Conservation (phyloP, 1,140 invertebrate genomes). For the Musca domestica region DNA sequence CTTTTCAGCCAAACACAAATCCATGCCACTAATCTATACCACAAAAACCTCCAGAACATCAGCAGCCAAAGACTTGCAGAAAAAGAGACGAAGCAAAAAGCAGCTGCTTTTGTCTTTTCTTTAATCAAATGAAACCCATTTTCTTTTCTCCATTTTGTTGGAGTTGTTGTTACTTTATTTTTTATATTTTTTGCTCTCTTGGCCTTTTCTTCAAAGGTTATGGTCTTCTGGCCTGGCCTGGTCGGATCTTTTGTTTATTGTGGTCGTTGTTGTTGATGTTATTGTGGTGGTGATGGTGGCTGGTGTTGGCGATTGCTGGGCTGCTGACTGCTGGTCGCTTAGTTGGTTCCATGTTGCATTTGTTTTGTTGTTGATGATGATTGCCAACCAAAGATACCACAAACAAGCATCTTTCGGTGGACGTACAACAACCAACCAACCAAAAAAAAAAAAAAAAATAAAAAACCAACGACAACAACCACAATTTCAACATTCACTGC, state of each 20-base stretch:
- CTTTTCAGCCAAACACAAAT: background rate
- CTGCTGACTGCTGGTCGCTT: background rate
- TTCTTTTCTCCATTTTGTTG: background rate
- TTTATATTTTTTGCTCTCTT: background rate
- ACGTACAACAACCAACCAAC: too few relatives aligned
- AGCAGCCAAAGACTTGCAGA: background rate
- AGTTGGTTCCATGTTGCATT: too few relatives aligned
- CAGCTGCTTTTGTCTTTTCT: constrained; percentile 1
- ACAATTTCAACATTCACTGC: too few relatives aligned
- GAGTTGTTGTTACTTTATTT: background rate
- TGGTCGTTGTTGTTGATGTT: background rate
- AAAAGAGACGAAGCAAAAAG: background rate
- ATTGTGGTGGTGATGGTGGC: background rate
- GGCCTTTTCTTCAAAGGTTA: constrained; percentile 12
- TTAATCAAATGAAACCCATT: constrained; percentile 15
- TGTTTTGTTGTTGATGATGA: too few relatives aligned
- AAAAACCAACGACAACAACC: too few relatives aligned
- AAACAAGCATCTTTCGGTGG: too few relatives aligned
- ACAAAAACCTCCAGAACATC: background rate
- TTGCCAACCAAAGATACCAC: too few relatives aligned
- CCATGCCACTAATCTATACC: background rate
- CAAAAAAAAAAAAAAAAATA: too few relatives aligned
- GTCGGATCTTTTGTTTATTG: background rate
- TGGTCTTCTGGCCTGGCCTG: background rate
- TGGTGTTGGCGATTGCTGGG: background rate